Conservation (phyloP, 2,888 invertebrate species). For the Diarsia rubi region DNA sequence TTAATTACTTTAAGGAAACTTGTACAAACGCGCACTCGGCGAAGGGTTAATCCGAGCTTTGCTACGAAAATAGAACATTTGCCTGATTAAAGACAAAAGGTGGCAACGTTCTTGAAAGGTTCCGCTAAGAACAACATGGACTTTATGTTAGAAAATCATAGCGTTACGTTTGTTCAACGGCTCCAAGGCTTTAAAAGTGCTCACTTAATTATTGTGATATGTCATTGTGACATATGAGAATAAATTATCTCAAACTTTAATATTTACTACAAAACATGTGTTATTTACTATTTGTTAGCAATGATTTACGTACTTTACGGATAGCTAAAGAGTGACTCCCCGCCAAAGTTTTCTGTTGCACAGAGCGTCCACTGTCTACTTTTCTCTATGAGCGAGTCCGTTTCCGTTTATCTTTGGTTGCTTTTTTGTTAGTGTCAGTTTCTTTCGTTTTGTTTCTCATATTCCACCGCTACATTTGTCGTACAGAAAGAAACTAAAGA, state of each 20-base stretch:
- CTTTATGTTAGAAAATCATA: conserved; percentile 24
- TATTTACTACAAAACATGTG: conserved; percentile 36
- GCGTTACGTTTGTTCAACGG: neutral
- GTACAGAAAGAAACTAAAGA: conserved; percentile 73
- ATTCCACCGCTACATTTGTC: conserved; percentile 83
- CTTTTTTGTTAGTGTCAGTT: conserved; percentile 85
- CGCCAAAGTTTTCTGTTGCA: conserved; percentile 85
- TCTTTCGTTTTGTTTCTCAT: conserved; percentile 85
- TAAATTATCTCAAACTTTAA: neutral
- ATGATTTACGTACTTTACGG: conserved; percentile 78
- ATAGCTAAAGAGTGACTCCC: conserved; percentile 79
- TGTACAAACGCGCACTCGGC: conserved; percentile 81
- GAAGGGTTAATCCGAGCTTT: conserved; percentile 82
- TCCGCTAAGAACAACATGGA: conserved; percentile 48
- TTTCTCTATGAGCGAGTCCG: conserved; percentile 88
- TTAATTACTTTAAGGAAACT: conserved; percentile 87
- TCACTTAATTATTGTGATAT: neutral
- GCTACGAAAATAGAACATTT: conserved; percentile 84
- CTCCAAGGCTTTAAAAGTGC: neutral
- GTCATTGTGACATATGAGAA: no score
- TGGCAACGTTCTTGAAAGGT: conserved; percentile 65
- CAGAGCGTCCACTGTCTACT: conserved; percentile 79
- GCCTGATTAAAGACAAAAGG: conserved; percentile 73
- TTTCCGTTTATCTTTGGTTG: conserved; percentile 88
- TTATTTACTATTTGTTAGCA: conserved; percentile 71